These are phyloP conservation scores for Eulemur macaco DNA, from an alignment of 2,113 vertebrate species.

Conservation along the genomic window DNA sequence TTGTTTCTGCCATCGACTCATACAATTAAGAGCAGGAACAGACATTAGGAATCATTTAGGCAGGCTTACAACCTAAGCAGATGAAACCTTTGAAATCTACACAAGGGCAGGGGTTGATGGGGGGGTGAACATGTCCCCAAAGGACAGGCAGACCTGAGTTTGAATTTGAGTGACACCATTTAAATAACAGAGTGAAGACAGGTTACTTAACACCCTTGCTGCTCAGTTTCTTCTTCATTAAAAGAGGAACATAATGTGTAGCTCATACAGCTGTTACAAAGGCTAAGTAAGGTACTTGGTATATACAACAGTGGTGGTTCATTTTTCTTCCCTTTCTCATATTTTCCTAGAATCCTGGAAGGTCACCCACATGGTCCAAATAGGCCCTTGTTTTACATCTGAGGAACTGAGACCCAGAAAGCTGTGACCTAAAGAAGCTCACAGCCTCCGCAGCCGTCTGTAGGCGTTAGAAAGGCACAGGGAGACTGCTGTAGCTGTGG, in stretches of 20 bases:
- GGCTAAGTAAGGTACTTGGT: background rate
- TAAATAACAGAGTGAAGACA: background rate
- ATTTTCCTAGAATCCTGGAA: background rate
- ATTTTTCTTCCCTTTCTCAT: background rate
- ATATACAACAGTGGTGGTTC: accelerated
- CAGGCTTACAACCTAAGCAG: background rate
- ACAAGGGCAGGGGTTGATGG: background rate
- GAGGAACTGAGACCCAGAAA: background rate
- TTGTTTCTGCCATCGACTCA: background rate
- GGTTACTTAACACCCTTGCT: background rate
- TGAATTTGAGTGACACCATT: background rate
- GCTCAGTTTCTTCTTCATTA: background rate
- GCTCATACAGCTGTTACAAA: accelerated
- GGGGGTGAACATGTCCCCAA: background rate
- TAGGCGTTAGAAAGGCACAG: background rate
- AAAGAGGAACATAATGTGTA: background rate
- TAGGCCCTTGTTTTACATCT: background rate
- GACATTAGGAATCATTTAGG: background rate
- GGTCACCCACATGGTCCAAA: background rate
- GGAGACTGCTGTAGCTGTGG: accelerated
- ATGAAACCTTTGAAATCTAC: background rate
- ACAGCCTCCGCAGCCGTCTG: background rate
- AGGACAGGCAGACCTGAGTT: background rate
- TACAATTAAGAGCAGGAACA: background rate
- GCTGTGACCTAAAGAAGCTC: accelerated